Base-by-base conservation (phyloP, 1,140 invertebrate species). In the Phenacoccus solenopsis region DNA sequence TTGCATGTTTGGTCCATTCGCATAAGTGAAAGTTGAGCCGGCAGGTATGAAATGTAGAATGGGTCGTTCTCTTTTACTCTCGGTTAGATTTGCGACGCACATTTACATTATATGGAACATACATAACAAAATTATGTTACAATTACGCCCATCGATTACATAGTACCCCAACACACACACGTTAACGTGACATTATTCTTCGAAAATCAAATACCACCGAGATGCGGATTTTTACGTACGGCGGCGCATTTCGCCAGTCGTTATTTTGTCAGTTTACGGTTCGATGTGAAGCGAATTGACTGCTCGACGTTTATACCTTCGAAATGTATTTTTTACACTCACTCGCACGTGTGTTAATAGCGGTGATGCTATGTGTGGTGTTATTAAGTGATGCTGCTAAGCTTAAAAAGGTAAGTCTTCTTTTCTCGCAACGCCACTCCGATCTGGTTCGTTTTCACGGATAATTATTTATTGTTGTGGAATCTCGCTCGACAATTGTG, bases 111-210 rank as follows among this genome's bases (percentile, higher is more conserved):
- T 24, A 64, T 64, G 59, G 59, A 27, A 64, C 59, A 64, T 64
- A 64, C 59, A 64, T 64, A 64, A 64, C 21, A 5, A 25, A 24
- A 22, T 64, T 64, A 64, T 64, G 59, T 10, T 64, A 64, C 59
- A 64, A 64, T 64, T 64, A 64, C 38, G 59, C 59, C 59, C 59
- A 25, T 27, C 59, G 59, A 64, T 64, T 64, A 64, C 59, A 64
- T 64, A 64, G 22, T 27, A 64, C 59, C 59, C 25, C 25, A 25
- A 64, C 25, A 25, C n/a, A n/a, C n/a, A n/a, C n/a, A n/a, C n/a
- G n/a, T 25, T 64, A 64, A 24, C 22, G 21, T 64, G 25, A 64
- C 59, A 64, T 64, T 64, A 64, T 9, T 27, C 59, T 25, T 24
- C 20, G 16, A 64, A 64, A 64, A 64, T 27, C 21, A 25, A 24